A percentile compares a stretch with the other conserved stretches of the same genome.
Evolutionary conservation across 2,797 vertebrate genomes (phyloP).

Genomic region (Streptopelia turtur): DNA sequence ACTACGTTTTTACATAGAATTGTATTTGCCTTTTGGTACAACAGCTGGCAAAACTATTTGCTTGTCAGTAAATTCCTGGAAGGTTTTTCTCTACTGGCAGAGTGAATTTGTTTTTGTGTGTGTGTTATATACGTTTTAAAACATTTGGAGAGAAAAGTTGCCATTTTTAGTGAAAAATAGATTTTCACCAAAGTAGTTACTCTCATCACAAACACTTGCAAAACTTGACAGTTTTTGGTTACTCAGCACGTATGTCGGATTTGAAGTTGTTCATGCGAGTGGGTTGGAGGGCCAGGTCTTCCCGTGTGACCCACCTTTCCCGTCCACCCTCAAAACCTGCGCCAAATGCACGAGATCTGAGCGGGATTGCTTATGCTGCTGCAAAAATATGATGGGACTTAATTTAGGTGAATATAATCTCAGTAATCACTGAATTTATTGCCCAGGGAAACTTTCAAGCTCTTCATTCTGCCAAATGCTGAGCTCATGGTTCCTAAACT

Average conservation of each 20-base stretch:
- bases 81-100: neutral
- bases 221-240: neutral
- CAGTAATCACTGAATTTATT: slow-evolving; percentile 30
- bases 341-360: neutral
- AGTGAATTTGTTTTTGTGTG: neutral
- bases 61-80: neutral
- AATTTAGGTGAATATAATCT: slow-evolving; percentile 39
- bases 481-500: slow-evolving; percentile 44
- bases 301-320: neutral
- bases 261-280: neutral
- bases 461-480: neutral
- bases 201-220: neutral
- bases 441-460: slow-evolving; percentile 7
- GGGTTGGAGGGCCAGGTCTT: neutral
- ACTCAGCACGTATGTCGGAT: neutral
- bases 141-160: neutral
- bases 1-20: neutral
- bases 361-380: neutral
- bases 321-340: neutral
- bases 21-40: neutral
- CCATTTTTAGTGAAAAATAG: neutral
- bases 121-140: neutral
- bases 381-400: neutral
- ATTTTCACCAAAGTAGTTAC: neutral
- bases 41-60: neutral